Evolutionary conservation across 2,797 vertebrate genomes (phyloP).

Genomic region (Molossus alvarezi): DNA sequence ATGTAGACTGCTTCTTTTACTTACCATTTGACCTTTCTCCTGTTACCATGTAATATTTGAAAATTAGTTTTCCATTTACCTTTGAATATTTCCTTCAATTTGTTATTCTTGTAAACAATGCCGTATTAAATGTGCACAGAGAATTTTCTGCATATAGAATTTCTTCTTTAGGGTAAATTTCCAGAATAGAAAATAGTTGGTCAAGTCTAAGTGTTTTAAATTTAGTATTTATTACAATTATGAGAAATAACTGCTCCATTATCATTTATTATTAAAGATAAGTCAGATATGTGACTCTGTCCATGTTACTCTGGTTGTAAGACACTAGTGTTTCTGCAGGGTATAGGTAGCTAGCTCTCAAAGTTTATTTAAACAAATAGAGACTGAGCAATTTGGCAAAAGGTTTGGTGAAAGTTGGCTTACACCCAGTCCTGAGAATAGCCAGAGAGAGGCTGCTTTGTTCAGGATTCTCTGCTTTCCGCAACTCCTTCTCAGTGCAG

Average conservation of each 20-base stretch:
- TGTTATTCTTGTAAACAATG: neutral
- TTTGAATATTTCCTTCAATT: neutral
- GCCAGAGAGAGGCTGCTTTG: neutral
- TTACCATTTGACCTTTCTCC: neutral
- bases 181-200: neutral
- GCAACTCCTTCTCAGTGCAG: neutral
- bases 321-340: neutral
- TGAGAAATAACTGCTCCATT: neutral
- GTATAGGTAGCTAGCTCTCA: neutral
- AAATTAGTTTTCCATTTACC: constrained; percentile 33
- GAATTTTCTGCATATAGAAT: neutral
- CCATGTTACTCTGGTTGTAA: neutral
- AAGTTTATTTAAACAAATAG: neutral
- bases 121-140: neutral
- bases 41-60: neutral
- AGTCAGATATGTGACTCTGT: neutral
- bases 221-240: neutral
- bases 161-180: constrained; percentile 11
- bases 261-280: constrained; percentile 14
- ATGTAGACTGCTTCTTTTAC: neutral
- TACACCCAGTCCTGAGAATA: neutral
- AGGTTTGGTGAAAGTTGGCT: neutral
- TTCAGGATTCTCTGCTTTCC: constrained; percentile 15
- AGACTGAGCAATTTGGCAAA: neutral
- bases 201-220: constrained; percentile 3